phyloP scores from a whole-genome alignment of 2,888 invertebrate genomes.

The Cheiracanthium punctorium region DNA sequence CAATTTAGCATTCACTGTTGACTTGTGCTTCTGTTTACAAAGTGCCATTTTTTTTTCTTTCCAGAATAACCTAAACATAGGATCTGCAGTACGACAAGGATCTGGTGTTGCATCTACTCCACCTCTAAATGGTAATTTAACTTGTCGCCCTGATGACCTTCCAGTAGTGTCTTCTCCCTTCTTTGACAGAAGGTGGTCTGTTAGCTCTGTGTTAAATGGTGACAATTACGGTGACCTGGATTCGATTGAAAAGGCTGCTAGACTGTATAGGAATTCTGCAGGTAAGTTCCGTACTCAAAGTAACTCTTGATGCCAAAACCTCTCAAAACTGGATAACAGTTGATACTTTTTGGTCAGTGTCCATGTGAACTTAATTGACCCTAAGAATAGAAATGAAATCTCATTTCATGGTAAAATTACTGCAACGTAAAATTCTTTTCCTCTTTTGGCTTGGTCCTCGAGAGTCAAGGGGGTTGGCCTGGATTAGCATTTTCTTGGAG shows the following conservation, averaged over 20 bases:
- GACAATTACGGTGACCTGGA: constrained; percentile 72
- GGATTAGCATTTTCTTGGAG: too few relatives aligned
- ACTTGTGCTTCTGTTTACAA: too few relatives aligned
- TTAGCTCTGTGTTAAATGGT: constrained; percentile 51
- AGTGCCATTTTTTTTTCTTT: constrained; percentile 73
- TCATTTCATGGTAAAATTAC: too few relatives aligned
- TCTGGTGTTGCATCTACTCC: constrained; percentile 73
- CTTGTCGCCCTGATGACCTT: constrained; percentile 69
- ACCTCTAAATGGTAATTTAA: constrained; percentile 47
- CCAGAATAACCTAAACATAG: constrained; percentile 78
- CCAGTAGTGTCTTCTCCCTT: constrained; percentile 69
- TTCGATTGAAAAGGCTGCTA: constrained; percentile 81
- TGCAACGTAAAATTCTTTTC: too few relatives aligned
- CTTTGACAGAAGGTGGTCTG: constrained; percentile 72
- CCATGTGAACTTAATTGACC: too few relatives aligned
- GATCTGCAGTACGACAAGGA: constrained; percentile 71
- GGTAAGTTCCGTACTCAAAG: constrained; percentile 76
- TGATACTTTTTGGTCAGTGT: too few relatives aligned
- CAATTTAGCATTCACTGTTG: too few relatives aligned
- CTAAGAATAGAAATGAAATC: too few relatives aligned
- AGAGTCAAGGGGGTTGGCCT: too few relatives aligned
- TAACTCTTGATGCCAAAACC: not conserved
- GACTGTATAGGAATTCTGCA: constrained; percentile 82
- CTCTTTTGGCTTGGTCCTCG: too few relatives aligned
- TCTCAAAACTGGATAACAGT: too few relatives aligned